Base-by-base conservation (phyloP, 2,797 vertebrate genomes). In the Melanotaenia pygmaea region DNA sequence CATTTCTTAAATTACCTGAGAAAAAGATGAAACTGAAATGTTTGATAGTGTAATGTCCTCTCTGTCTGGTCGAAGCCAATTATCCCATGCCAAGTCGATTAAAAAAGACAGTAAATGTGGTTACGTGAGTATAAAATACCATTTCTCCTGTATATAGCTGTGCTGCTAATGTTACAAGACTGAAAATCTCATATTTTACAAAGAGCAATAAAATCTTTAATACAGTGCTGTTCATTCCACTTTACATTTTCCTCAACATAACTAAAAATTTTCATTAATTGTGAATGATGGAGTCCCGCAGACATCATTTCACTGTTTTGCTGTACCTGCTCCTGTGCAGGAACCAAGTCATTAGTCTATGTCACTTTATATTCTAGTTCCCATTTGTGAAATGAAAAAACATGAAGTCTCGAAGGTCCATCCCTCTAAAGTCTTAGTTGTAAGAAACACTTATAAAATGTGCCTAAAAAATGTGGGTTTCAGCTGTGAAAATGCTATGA, bases 261-360 rank as follows among this genome's bases (percentile, higher is more conserved):
- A 86, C 70, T 40, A 67, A 90, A 90, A 88, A 79, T 75, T 59
- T 26, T 72, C 81, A 91, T 90, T 94, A 92, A 93, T 91, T 86
- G 87, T 94, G 92, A 94, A 91, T 87, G 91, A 94, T 93, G 84
- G 86, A 71, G 53, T 77, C 70, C 62, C 22, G 64, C 54, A 73
- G 67, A 91, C 86, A 86, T 90, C 77, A 83, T 93, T 93, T 82
- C 74, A 72, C 82, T 84, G 79, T 91, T 92, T 91, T 90, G 91
- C 91, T 91, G 91, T 90, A 92, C 80, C 82, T 91, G 90, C 89
- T 92, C 82, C 83, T 84, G 88, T 64, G 85, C 79, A 76, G 85
- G 84, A 91, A 84, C 71, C 22, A 58, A 77, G 73, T 70, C 90
- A 94, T 95, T 92, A 93, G 82, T 94, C 90, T 90, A 69, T 89